Percentiles rank a stretch among this genome's conserved stretches.
These are phyloP conservation scores for Larimichthys crocea DNA, from an alignment of 2,113 vertebrate species.

Conservation along the genomic window DNA sequence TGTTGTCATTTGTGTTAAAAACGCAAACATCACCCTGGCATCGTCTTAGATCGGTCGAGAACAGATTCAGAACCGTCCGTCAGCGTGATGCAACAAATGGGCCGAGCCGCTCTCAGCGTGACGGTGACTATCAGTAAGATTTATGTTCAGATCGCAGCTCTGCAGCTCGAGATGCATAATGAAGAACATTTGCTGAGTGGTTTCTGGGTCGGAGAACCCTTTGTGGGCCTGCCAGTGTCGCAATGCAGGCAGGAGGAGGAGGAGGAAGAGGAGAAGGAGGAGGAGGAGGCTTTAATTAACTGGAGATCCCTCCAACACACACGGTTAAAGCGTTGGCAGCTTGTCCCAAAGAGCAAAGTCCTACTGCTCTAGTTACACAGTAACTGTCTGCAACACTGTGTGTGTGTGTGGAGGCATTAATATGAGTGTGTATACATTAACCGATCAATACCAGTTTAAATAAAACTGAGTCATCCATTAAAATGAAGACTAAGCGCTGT, in stretches of 20 bases:
- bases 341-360: constrained; percentile 45
- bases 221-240: constrained; percentile 75
- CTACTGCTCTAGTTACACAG: constrained; percentile 41
- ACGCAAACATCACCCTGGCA: not conserved
- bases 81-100: not conserved
- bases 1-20: not conserved
- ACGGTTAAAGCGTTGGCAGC: constrained; percentile 7
- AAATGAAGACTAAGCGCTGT: not conserved
- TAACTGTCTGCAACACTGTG: not conserved
- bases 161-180: constrained; percentile 53
- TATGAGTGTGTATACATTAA: not conserved
- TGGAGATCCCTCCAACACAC: constrained; percentile 46
- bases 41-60: not conserved
- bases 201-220: constrained; percentile 66
- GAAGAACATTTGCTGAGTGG: constrained; percentile 60
- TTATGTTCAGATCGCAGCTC: constrained; percentile 15
- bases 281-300: constrained; percentile 61
- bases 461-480: constrained; percentile 46
- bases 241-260: constrained; percentile 76
- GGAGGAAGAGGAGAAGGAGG: constrained; percentile 23
- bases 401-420: not conserved
- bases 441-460: constrained; percentile 32
- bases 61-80: not conserved
- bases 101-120: not conserved
- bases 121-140: not conserved